Evolutionary conservation across 2,888 invertebrate species (phyloP), one percentile per base, ranked within the genome.

Genomic region (Oscheius sp.): DNA sequence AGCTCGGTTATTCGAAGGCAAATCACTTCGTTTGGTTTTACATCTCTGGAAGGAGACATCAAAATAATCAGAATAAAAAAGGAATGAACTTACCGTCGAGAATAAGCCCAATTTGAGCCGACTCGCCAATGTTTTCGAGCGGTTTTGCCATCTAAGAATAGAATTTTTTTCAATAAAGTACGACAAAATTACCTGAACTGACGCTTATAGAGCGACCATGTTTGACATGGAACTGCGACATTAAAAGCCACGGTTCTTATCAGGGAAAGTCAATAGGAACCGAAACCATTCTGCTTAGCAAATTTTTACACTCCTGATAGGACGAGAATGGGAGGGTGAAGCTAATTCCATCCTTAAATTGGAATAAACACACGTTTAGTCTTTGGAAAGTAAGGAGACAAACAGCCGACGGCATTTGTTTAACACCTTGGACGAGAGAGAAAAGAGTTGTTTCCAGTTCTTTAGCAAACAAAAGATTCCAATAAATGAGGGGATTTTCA

Each of bases 1-100:
- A 58, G 15, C 12, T 15, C 58, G n/a, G 34, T 33, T 8, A 68
- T 33, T 27, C 50, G 31, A 15, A 68, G 17, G 29, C 68, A 68
- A 10, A 68, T 48, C 17, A 68, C 48, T 39, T 68, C 68, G 37
- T 68, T 61, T 29, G 46, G 46, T 29, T 68, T 58, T 1, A 68
- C 61, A 34, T 68, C 68, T 48, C 68, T 66, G 42, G 25, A 64
- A 42, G 48, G 48, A 48, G 10, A 10, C 37, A 2, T 3, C 12
- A 3, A 3, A n/a, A 33, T 42, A 39, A 20, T 27, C 12, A 8
- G 20, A 10, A 20, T 17, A 5, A 12, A 17, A 10, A 10, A 12
- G 31, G 3, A 23, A 42, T 23, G 6, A 42, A 17, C 61, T 45
- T 17, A 61, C 61, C 45, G 23, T 27, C n/a, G 10, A 8, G 64